Evolutionary conservation across 2,797 vertebrate genomes (phyloP).

Genomic region (Falco rusticolus): DNA sequence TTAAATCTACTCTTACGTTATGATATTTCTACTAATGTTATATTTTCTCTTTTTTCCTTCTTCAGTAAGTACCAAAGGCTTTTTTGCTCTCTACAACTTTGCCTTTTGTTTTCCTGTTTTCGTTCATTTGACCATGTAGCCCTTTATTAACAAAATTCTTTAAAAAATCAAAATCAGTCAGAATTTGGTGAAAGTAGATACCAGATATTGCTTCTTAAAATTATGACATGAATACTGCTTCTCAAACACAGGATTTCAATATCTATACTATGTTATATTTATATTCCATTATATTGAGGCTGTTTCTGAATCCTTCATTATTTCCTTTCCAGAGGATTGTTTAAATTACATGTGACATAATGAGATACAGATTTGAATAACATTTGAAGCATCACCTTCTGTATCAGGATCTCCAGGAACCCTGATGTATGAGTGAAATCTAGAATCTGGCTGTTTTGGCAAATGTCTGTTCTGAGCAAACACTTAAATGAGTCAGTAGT

Average conservation of each 20-base stretch:
- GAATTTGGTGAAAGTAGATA: background rate
- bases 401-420: background rate
- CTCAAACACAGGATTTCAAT: background rate
- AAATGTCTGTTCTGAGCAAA: background rate
- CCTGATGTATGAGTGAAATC: background rate
- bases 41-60: background rate
- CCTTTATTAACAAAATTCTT: background rate
- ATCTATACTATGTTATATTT: background rate
- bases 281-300: fast-evolving
- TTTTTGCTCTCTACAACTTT: background rate
- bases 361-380: background rate
- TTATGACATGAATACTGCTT: background rate
- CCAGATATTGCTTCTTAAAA: background rate
- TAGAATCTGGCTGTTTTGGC: background rate
- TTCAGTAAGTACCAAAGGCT: background rate
- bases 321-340: background rate
- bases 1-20: background rate
- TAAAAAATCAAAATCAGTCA: background rate
- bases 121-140: background rate
- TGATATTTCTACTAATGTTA: background rate
- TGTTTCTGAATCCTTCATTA: background rate
- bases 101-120: background rate
- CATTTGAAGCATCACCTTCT: background rate
- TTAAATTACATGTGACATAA: background rate
- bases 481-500: background rate